Percentiles rank a stretch among this genome's conserved stretches.
These are phyloP conservation scores for Pelodiscus sinensis DNA, from an alignment of 2,113 vertebrate species.

Conservation along the genomic window DNA sequence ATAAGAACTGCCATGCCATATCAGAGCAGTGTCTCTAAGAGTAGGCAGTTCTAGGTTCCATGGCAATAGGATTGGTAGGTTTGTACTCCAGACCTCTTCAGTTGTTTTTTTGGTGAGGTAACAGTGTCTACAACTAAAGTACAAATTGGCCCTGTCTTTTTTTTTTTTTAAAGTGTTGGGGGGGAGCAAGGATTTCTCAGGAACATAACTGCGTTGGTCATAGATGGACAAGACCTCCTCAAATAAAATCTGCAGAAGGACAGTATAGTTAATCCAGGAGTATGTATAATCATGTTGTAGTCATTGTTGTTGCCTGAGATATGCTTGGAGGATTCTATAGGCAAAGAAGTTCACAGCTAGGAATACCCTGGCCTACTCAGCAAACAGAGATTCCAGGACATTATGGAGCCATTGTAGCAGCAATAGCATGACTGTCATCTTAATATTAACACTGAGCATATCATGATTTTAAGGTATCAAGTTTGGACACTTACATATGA, in stretches of 20 bases:
- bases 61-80: background rate
- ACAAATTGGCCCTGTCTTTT: background rate
- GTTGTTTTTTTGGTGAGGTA: no score
- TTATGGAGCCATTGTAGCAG: background rate
- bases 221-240: background rate
- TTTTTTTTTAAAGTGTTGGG: no score
- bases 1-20: background rate
- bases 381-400: background rate
- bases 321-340: background rate
- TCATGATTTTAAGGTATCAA: rapidly evolving
- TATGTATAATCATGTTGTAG: background rate
- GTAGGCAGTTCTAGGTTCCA: background rate
- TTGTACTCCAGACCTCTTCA: background rate
- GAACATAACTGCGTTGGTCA: background rate
- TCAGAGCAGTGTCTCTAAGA: background rate
- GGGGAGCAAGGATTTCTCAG: background rate
- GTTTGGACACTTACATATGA: background rate
- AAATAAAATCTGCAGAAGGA: background rate
- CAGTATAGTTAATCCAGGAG: background rate
- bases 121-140: background rate
- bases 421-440: background rate
- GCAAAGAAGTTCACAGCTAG: background rate
- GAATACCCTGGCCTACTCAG: background rate
- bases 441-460: background rate
- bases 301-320: background rate